Percentiles rank a stretch among this genome's conserved stretches.
phyloP scores from a whole-genome alignment of 2,113 vertebrate species.

The Peromyscus californicus region DNA sequence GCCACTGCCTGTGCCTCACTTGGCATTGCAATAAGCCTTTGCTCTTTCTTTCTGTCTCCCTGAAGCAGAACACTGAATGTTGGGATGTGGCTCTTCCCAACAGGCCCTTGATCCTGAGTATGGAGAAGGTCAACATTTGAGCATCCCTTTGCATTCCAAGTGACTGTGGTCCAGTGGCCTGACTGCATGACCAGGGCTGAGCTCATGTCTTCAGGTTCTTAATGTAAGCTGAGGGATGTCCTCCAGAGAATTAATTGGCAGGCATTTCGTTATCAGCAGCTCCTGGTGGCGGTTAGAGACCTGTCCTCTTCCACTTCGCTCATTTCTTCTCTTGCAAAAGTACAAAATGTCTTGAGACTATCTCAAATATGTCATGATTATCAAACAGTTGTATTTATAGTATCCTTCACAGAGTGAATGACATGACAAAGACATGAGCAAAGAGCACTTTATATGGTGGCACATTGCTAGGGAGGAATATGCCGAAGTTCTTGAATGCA shows the following conservation, averaged over 20 bases:
- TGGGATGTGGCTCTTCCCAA: neutral
- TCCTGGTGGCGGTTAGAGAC: neutral
- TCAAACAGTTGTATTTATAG: neutral
- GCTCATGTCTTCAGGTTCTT: constrained; percentile 75
- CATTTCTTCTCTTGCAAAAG: constrained; percentile 58
- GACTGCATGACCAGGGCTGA: constrained; percentile 46
- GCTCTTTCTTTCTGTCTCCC: neutral
- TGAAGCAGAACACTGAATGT: neutral
- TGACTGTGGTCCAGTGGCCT: neutral
- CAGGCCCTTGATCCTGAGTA: neutral
- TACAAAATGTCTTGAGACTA: constrained; percentile 25
- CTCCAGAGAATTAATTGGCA: constrained; percentile 23
- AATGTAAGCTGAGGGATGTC: neutral
- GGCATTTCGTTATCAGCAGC: neutral
- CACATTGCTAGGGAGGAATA: neutral
- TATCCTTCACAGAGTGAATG: neutral
- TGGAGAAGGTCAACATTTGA: constrained; percentile 44
- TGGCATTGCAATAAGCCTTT: neutral
- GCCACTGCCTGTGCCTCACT: neutral
- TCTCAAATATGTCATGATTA: constrained; percentile 26
- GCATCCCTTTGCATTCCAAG: constrained; percentile 42
- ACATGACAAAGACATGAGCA: neutral
- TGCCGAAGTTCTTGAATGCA: neutral
- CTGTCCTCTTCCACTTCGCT: neutral
- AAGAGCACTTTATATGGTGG: neutral